Evolutionary conservation across 2,797 vertebrate species (phyloP), one percentile per base, ranked within the genome.

Genomic region (Gymnoscopelus braueri): DNA sequence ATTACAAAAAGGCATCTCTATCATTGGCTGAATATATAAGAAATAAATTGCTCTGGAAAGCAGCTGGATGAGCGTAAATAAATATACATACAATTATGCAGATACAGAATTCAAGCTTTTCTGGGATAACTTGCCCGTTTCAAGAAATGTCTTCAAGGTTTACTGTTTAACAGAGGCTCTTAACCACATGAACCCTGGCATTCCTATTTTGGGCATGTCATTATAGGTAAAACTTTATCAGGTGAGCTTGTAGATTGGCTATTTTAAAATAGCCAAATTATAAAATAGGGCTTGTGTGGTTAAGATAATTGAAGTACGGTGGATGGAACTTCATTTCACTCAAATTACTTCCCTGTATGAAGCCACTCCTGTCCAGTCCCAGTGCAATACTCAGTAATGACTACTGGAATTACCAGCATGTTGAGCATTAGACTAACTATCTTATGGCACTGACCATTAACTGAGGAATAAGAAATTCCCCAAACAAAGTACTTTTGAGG

Each of bases 51-150:
- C 59, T 72, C 82, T 0, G 13, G 54, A 79, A 15, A 8, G 68
- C 72, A 72, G 74, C 79, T 64, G 75, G 63, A 78, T 52, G 72
- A 72, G 77, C 78, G 7, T 0, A 54, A 12, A 78, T 24, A 5
- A 50, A 10, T 12, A 47, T 10, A 59, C 58, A 63, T 29, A 59
- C 10, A 66, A 14, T 52, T 26, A 60, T 29, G 50, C 60, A 1
- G 7, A 80, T 55, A 14, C 9, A n/a, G 52, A 5, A 11, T 24
- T 48, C 56, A 63, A 65, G 74, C 54, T 4, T 57, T 67, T 26
- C 54, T 63, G 57, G 39, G 14, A 15, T n/a, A 11, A 9, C 8
- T 59, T 35, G 19, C 24, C 4, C 8, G 59, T 60, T 65, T 19
- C 12, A 48, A 57, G 23, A 55, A 19, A 65, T 12, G 0, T 62